Percentiles rank a stretch among this genome's conserved stretches.
These are phyloP conservation scores for Leiothrix lutea DNA, from an alignment of 2,113 vertebrate genomes.

Conservation along the genomic window DNA sequence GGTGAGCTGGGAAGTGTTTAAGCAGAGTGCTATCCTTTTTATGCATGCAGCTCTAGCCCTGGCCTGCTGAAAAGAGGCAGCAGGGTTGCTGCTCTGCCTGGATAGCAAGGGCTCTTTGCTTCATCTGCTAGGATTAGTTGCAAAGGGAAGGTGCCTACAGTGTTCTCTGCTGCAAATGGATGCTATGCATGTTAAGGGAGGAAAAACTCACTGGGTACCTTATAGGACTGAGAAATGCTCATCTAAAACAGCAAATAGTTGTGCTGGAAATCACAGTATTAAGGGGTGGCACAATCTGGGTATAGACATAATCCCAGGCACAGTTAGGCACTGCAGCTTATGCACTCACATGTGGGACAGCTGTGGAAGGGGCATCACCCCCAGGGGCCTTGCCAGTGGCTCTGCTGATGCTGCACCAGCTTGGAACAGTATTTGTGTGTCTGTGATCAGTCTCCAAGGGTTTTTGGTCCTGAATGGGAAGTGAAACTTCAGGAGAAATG, in stretches of 20 bases:
- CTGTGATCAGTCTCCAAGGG: neutral
- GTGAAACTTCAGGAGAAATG: constrained; percentile 32
- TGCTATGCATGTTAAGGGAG: neutral
- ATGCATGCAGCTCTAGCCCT: neutral
- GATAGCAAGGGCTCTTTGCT: neutral
- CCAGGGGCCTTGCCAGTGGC: neutral
- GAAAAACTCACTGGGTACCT: neutral
- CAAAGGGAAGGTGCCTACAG: neutral
- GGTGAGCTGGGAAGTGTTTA: neutral
- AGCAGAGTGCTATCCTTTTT: neutral
- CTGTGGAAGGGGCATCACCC: neutral
- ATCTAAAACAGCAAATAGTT: neutral
- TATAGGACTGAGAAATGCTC: neutral
- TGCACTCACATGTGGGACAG: fast-evolving
- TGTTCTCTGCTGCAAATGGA: neutral
- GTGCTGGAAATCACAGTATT: neutral
- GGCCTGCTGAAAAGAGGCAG: neutral
- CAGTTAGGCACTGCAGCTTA: fast-evolving
- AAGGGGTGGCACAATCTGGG: neutral
- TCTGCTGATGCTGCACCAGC: neutral
- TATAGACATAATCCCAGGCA: neutral
- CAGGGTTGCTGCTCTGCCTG: neutral
- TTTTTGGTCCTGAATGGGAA: neutral
- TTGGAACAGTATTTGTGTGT: neutral
- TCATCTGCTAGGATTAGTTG: neutral